Conservation (phyloP, 2,113 vertebrate species). For the Harpagus bidentatus region DNA sequence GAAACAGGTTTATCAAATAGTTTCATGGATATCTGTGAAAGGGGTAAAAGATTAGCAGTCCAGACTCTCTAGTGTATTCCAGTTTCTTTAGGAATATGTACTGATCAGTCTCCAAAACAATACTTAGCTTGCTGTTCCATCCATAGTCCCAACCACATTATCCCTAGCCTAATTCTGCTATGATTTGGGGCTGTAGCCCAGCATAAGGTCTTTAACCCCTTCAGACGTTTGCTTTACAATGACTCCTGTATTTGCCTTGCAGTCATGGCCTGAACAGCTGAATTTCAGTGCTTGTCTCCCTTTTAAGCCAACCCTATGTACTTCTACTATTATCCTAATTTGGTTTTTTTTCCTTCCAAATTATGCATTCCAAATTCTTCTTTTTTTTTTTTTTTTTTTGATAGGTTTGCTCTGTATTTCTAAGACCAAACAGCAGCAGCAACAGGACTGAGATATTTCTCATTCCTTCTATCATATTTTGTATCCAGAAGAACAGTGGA, state of each 20-base stretch:
- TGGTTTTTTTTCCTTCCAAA: not conserved
- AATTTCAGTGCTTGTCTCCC: not conserved
- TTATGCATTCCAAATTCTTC: not conserved
- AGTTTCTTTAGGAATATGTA: not conserved
- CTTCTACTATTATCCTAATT: not conserved
- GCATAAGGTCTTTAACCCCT: not conserved
- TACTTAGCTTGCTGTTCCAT: not conserved
- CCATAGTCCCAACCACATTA: not conserved
- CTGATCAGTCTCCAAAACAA: not conserved
- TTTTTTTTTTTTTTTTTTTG: not conserved
- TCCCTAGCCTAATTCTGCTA: not conserved
- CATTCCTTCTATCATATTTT: not conserved
- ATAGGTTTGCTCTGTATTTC: not conserved
- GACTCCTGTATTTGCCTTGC: not conserved
- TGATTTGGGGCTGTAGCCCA: not conserved
- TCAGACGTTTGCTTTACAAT: not conserved
- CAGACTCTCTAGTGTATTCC: not conserved
- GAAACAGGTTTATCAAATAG: not conserved
- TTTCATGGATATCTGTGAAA: not conserved
- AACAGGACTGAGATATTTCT: not conserved
- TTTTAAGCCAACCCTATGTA: not conserved
- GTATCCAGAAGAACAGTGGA: not conserved
- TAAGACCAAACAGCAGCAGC: not conserved
- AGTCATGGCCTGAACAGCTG: accelerated
- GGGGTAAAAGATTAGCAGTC: not conserved